These are phyloP conservation scores for Adineta ricciae DNA, from an alignment of 2,888 invertebrate species.

Conservation along the genomic window DNA sequence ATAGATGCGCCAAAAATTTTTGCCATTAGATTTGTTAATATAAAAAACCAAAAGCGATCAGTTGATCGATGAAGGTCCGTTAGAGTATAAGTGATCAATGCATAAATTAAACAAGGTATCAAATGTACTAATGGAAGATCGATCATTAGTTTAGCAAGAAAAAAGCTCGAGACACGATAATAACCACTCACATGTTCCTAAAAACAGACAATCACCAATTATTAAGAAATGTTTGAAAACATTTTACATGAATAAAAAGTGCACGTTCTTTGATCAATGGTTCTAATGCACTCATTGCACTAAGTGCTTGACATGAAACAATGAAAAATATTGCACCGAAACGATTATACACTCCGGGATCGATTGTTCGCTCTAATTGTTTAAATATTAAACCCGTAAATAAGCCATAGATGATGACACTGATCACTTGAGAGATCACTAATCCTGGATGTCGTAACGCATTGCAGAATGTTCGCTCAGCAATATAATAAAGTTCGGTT, in stretches of 20 bases:
- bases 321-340: conserved; percentile 50
- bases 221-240: too few relatives aligned
- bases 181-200: conserved; percentile 48
- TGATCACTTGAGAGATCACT: conserved; percentile 39
- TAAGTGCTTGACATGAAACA: conserved; percentile 49
- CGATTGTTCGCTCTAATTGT: conserved; percentile 40
- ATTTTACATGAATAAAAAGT: conserved; percentile 46
- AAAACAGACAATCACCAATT: neutral
- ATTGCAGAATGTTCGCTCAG: neutral
- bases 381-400: conserved; percentile 48
- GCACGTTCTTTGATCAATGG: conserved; percentile 48
- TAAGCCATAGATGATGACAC: conserved; percentile 43
- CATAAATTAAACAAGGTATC: conserved; percentile 42
- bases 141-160: conserved; percentile 45
- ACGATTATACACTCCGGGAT: conserved; percentile 46
- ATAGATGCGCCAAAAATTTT: too few relatives aligned
- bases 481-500: neutral
- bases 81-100: conserved; percentile 45
- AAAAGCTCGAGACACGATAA: conserved; percentile 44
- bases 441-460: neutral
- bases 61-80: conserved; percentile 36
- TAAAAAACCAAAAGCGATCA: neutral
- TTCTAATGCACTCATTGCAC: conserved; percentile 48
- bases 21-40: neutral
- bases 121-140: conserved; percentile 46